These are phyloP conservation scores for Strix aluco DNA, from an alignment of 2,113 vertebrate genomes.

Conservation along the genomic window DNA sequence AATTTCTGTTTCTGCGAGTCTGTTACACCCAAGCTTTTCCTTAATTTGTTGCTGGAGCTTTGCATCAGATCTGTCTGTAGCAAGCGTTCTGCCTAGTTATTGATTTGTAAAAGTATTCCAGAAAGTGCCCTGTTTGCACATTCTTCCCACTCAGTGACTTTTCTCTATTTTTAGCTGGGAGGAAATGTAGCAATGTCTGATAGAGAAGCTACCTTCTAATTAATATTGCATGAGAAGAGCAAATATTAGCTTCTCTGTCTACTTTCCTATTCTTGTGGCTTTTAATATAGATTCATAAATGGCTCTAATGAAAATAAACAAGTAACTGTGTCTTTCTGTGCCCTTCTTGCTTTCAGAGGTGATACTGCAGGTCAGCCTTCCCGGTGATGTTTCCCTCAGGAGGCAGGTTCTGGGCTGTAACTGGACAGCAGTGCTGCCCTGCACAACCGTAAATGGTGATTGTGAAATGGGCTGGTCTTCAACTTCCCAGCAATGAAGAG, in stretches of 20 bases:
- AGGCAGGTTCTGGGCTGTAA: background rate
- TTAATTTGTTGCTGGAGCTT: background rate
- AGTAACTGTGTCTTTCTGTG: background rate
- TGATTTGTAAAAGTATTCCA: background rate
- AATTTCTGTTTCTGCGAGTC: background rate
- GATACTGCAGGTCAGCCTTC: background rate
- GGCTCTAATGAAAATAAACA: constrained; percentile 22
- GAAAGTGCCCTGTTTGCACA: constrained; percentile 6
- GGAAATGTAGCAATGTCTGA: constrained; percentile 54
- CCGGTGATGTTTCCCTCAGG: background rate
- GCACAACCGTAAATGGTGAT: rapidly evolving
- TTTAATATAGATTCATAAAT: constrained; percentile 50
- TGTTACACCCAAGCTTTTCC: background rate
- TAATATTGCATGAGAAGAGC: constrained; percentile 74
- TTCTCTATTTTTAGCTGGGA: constrained; percentile 65
- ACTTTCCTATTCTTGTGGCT: constrained; percentile 41
- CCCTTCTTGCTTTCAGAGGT: background rate
- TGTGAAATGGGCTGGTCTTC: background rate
- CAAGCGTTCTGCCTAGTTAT: background rate
- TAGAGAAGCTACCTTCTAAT: constrained; percentile 54
- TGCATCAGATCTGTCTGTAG: background rate
- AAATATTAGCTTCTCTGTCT: constrained; percentile 60
- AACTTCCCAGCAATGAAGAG: background rate
- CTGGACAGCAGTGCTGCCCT: background rate
- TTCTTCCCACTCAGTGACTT: constrained; percentile 47